Evolutionary conservation across 2,797 vertebrate genomes (phyloP).

Genomic region (Dryobates pubescens): DNA sequence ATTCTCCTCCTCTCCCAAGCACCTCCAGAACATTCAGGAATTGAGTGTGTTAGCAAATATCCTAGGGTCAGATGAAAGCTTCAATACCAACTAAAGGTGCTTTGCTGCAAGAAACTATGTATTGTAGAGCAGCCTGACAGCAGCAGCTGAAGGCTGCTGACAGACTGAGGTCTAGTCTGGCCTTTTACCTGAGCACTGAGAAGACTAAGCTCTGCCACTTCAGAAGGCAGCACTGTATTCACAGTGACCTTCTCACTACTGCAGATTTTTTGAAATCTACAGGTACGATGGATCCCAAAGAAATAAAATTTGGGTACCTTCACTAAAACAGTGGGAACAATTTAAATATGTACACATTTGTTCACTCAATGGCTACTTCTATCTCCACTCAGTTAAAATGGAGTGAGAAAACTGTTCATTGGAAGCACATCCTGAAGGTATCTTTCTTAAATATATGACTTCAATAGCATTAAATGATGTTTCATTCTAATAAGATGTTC

Average conservation of each 20-base stretch:
- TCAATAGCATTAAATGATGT: neutral
- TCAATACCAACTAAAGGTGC: neutral
- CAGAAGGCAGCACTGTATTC: neutral
- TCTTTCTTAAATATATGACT: neutral
- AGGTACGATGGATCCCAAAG: neutral
- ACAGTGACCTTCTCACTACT: neutral
- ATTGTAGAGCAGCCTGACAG: neutral
- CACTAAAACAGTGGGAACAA: neutral
- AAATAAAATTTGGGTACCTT: neutral
- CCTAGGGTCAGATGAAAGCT: neutral
- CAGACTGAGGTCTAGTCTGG: neutral
- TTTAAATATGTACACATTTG: neutral
- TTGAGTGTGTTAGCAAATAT: neutral
- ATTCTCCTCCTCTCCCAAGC: neutral
- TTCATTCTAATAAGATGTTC: neutral
- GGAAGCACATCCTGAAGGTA: neutral
- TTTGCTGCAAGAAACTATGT: neutral
- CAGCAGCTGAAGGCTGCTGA: neutral
- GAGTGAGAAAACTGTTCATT: neutral
- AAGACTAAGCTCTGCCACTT: neutral
- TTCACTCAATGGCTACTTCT: neutral
- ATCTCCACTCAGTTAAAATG: neutral
- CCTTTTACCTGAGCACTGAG: neutral
- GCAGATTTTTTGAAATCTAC: constrained; percentile 11
- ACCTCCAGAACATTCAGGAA: neutral